Evolutionary conservation across 1,140 invertebrate species (phyloP).

Genomic region (Microplitis mediator): DNA sequence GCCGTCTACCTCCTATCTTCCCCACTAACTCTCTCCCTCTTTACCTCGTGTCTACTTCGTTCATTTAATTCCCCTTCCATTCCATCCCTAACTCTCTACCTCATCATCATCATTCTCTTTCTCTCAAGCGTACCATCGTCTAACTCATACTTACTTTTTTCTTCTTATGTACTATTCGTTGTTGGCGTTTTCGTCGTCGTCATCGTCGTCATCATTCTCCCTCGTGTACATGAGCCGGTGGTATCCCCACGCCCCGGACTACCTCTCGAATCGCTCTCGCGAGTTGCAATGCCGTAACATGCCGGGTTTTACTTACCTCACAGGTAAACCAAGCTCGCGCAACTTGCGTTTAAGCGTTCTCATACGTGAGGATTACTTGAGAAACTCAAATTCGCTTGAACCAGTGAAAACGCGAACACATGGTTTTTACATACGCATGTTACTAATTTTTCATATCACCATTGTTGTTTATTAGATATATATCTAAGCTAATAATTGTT

Average conservation of each 20-base stretch:
- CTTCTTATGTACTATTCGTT: neutral
- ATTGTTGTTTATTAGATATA: too few species aligned
- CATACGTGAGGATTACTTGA: conserved; percentile 4
- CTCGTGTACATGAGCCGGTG: conserved; percentile 2
- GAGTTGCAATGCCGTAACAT: conserved; percentile 61
- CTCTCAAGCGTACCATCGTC: neutral
- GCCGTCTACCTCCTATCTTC: conserved; percentile 16
- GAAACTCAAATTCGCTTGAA: neutral
- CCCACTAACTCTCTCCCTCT: conserved; percentile 33
- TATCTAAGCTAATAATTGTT: too few species aligned
- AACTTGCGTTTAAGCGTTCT: conserved; percentile 32
- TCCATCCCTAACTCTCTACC: neutral
- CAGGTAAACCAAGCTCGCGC: conserved; percentile 53
- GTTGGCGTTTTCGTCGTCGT: neutral
- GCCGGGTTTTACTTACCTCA: conserved; percentile 60
- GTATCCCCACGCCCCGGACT: neutral
- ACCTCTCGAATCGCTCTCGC: conserved; percentile 10
- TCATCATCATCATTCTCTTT: neutral
- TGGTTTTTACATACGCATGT: neutral
- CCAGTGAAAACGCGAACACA: neutral
- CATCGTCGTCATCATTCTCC: neutral
- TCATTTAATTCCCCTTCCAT: neutral
- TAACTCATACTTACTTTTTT: neutral
- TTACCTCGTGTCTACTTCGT: conserved; percentile 28
- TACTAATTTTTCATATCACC: too few species aligned